Base-by-base conservation (phyloP, 2,888 invertebrate genomes). In the Leptinotarsa haldemani region DNA sequence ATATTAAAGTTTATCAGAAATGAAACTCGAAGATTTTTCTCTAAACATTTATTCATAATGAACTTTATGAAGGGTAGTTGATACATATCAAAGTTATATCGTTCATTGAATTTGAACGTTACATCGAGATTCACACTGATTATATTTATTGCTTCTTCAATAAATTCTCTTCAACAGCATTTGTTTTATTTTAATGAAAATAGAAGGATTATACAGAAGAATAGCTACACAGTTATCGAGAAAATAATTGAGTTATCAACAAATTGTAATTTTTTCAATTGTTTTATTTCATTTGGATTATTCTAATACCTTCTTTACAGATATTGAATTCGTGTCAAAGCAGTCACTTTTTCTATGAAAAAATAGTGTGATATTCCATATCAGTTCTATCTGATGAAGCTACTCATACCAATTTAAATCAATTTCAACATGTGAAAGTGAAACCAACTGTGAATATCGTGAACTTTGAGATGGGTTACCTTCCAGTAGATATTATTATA, bases 21-120 rank as follows among this genome's bases (percentile, higher is more conserved):
- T 58, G 5, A 40, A 40, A 40, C 40, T 0, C 40, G 9, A 1
- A 40, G 2, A 40, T 40, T 9, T 40, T 40, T 58, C 20, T 61
- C 61, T 61, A 61, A 61, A 61, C 61, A 61, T 61, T 61, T 61
- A 61, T 61, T 61, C 7, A 61, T 61, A 61, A 30, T 61, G 56
- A 22, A n/a, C 1, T 30, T 61, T 13, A 40, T 30, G 56, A 56
- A 61, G 30, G 30, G 61, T 61, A 40, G 5, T n/a, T 61, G 56
- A 56, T 25, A 56, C 4, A 16, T 22, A 56, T 15, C 56, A 56
- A 25, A 56, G n/a, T 40, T 61, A 30, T 61, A 25, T 61, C 40
- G n/a, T 16, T 30, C 53, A 56, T 12, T 56, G 22, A 56, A 16
- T 40, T 25, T 15, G 25, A 58, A 58, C 22, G 5, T 9, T n/a